phyloP scores from a whole-genome alignment of 1,140 invertebrate genomes.

The Pseudomyrmex pallidus region DNA sequence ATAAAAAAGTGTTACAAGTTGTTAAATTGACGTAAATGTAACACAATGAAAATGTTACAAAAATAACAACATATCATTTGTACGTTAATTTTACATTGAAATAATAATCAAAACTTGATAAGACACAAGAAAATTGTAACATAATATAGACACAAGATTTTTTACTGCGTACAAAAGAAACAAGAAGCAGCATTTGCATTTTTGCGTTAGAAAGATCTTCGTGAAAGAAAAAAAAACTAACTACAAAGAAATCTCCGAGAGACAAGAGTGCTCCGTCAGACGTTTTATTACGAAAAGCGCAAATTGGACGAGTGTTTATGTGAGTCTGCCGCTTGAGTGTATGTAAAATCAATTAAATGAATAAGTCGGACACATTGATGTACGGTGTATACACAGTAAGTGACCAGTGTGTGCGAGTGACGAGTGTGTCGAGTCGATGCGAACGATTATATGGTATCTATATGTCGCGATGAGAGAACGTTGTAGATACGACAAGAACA shows the following conservation, averaged over 20 bases:
- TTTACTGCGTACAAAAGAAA: no score
- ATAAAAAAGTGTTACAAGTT: no score
- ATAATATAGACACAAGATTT: no score
- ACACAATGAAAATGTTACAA: no score
- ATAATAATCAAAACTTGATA: no score
- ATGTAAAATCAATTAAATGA: constrained; percentile 64
- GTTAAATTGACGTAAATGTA: no score
- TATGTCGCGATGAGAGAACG: not conserved
- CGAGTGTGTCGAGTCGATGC: constrained; percentile 34
- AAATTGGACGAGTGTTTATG: constrained; percentile 52
- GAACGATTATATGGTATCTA: constrained; percentile 34
- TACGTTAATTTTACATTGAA: no score
- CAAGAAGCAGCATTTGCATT: not conserved
- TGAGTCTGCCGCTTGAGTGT: constrained; percentile 69
- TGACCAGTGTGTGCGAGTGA: constrained; percentile 39
- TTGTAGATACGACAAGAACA: not conserved
- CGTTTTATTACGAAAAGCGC: constrained; percentile 2
- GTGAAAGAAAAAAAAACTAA: not conserved
- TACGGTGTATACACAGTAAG: constrained; percentile 58
- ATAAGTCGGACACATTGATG: constrained; percentile 49
- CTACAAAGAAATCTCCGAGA: not conserved
- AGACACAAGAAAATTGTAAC: no score
- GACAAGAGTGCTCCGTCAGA: constrained; percentile 28
- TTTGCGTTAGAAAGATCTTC: not conserved
- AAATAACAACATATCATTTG: no score